Evolutionary conservation across 2,888 invertebrate species (phyloP), one percentile per base, ranked within the genome.

Genomic region (Mellilla xanthometata): DNA sequence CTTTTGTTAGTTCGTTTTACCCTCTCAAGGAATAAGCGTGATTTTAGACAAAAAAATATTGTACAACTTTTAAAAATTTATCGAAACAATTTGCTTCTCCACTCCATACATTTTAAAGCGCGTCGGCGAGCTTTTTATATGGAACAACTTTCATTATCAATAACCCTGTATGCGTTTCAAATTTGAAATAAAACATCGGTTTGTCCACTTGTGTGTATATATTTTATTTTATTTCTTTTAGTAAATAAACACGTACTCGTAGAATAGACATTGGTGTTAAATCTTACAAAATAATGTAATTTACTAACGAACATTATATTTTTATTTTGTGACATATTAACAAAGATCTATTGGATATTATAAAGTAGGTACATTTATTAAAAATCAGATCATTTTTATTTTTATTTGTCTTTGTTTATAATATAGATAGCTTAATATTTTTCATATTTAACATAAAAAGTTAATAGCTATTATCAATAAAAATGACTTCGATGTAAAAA

Each of bases 231-330:
- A 72, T 78, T 51, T 73, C 70, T 71, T 81, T 85, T 81, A 81
- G 80, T 84, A 72, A 73, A 71, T 77, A 84, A 81, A 84, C 76
- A 76, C 72, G 72, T 82, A 84, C 76, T 75, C 72, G 72, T 82
- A 81, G 72, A 81, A 76, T 76, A 75, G 74, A 74, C 59, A 72
- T 69, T 67, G 70, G 63, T 77, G 84, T 86, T 86, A 87, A 77
- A 52, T 58, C 61, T 65, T 68, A 71, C 43, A 58, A 46, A n/a
- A 36, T 48, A 49, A 56, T 43, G 49, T 51, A 49, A 48, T 52
- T 52, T 41, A 39, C 48, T 56, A 40, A 39, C 32, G 33, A 26
- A 36, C 40, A 40, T 60, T 62, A 59, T 60, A 53, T 54, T 63
- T 24, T 65, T 56, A 57, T 50, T 74, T 80, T 76, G 77, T 78